A percentile compares a stretch with the other conserved stretches of the same genome.
Conservation (phyloP, 2,113 vertebrate genomes). For the Trichechus manatus region DNA sequence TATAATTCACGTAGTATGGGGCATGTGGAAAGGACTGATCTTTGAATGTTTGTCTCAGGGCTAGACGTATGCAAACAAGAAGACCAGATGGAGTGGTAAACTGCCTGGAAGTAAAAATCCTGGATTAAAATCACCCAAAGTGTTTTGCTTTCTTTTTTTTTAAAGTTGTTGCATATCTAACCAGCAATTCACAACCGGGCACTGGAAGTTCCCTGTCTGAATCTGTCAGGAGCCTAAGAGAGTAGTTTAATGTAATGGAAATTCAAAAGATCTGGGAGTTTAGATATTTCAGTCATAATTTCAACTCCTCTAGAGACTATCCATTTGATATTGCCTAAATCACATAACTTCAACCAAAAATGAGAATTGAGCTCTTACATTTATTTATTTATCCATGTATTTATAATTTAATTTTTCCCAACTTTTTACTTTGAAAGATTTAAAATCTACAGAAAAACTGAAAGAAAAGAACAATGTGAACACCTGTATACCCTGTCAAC, state of each 20-base stretch:
- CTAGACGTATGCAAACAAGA: not conserved
- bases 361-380: not conserved
- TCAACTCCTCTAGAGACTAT: not conserved
- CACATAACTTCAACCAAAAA: not conserved
- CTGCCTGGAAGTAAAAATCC: constrained; percentile 24
- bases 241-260: not conserved
- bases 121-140: constrained; percentile 12
- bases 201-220: not conserved
- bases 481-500: not conserved
- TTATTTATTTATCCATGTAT: not conserved
- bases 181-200: not conserved
- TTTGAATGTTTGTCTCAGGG: not conserved
- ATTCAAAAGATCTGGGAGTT: constrained; percentile 14
- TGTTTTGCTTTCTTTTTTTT: constrained; percentile 14
- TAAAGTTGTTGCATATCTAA: not conserved
- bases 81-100: not conserved
- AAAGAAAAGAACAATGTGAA: not conserved
- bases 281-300: not conserved
- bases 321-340: not conserved
- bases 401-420: not conserved
- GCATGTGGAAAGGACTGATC: not conserved
- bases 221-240: not conserved
- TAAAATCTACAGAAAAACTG: not conserved
- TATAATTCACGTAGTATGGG: not conserved
- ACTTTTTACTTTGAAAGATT: not conserved